A percentile compares a stretch with the other conserved stretches of the same genome.
These are phyloP conservation scores for Noctilio leporinus DNA, from an alignment of 2,113 vertebrate species.

Conservation along the genomic window DNA sequence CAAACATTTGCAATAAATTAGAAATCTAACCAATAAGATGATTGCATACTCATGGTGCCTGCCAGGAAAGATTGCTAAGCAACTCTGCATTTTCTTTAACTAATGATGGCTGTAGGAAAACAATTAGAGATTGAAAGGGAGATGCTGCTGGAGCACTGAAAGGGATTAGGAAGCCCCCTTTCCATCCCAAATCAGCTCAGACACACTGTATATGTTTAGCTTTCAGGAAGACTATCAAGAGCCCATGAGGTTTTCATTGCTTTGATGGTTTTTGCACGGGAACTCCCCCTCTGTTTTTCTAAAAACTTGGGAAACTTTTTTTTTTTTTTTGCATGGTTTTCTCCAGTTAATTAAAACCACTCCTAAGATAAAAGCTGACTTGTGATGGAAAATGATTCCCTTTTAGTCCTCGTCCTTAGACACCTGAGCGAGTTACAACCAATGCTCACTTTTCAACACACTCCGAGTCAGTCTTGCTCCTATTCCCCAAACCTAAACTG, in stretches of 20 bases:
- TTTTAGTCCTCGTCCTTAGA: neutral
- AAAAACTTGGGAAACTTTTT: conserved; percentile 29
- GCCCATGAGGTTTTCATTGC: conserved; percentile 69
- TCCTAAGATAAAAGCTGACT: conserved; percentile 39
- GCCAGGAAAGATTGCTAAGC: conserved; percentile 73
- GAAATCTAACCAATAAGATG: conserved; percentile 74
- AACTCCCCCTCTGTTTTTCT: conserved; percentile 51
- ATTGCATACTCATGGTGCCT: conserved; percentile 59
- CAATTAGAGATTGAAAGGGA: conserved; percentile 60
- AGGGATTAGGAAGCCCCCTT: conserved; percentile 37
- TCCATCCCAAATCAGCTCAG: conserved; percentile 52
- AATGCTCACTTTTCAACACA: neutral
- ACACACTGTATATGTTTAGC: conserved; percentile 43
- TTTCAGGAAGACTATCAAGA: conserved; percentile 44
- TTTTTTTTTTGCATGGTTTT: conserved; percentile 37
- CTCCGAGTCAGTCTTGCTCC: neutral
- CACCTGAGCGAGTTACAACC: neutral
- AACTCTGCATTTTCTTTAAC: conserved; percentile 68
- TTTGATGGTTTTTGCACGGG: conserved; percentile 59
- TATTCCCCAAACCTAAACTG: neutral
- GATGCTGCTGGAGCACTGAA: conserved; percentile 7
- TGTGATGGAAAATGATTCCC: conserved; percentile 3
- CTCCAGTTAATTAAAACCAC: conserved; percentile 63
- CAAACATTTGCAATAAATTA: conserved; percentile 77
- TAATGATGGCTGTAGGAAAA: conserved; percentile 67